phyloP scores from a whole-genome alignment of 2,797 vertebrate species.

The Pempheris klunzingeri region DNA sequence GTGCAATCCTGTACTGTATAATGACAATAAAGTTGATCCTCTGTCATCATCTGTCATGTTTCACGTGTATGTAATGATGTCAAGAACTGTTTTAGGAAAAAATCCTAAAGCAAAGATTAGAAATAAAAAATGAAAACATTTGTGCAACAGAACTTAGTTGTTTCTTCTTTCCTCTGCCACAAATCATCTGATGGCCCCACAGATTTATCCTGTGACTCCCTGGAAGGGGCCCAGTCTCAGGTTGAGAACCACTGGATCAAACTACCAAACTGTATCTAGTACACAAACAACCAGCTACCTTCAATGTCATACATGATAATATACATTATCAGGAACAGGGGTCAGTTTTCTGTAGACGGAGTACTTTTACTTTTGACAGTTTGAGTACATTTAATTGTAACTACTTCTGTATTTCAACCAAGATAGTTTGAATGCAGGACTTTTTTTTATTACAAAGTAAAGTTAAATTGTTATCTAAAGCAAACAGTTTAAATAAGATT shows the following conservation, averaged over 20 bases:
- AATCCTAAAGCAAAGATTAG: too few relatives aligned
- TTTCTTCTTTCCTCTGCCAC: neutral
- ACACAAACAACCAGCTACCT: neutral
- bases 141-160: neutral
- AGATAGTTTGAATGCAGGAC: too few relatives aligned
- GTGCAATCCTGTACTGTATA: too few relatives aligned
- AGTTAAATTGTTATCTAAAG: neutral
- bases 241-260: neutral
- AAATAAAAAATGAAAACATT: too few relatives aligned
- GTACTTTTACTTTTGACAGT: too few relatives aligned
- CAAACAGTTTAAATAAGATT: too few relatives aligned
- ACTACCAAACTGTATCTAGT: neutral
- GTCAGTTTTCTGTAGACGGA: too few relatives aligned
- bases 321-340: neutral
- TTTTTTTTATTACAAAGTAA: too few relatives aligned
- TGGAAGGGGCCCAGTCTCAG: neutral
- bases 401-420: too few relatives aligned
- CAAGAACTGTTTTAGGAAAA: too few relatives aligned
- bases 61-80: neutral
- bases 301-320: neutral
- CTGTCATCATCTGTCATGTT: neutral
- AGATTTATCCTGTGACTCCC: neutral
- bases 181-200: neutral
- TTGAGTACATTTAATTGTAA: too few relatives aligned
- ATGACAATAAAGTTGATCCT: too few relatives aligned